Conservation (phyloP, 1,140 invertebrate species). For the Hyles vespertilio region DNA sequence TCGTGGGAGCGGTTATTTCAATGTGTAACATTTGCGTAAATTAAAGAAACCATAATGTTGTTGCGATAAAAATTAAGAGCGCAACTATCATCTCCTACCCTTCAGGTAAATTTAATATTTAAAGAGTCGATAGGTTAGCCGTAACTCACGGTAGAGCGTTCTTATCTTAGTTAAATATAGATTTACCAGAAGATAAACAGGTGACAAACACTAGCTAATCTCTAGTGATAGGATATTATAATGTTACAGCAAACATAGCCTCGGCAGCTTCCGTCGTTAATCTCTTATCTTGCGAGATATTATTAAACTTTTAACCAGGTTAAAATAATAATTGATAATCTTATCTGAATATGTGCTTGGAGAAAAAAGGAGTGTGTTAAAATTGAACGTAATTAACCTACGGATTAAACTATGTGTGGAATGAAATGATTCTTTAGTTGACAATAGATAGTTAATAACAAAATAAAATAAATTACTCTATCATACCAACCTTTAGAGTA, state of each 20-base stretch:
- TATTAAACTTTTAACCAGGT: conserved; percentile 23
- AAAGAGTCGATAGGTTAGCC: background rate
- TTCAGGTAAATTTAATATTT: too few relatives aligned
- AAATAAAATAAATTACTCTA: too few relatives aligned
- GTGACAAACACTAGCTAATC: conserved; percentile 67
- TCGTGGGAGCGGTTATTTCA: too few relatives aligned
- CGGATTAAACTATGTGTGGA: too few relatives aligned
- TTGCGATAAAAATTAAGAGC: too few relatives aligned
- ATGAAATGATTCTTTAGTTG: too few relatives aligned
- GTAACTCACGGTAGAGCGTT: conserved; percentile 7
- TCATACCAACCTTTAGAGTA: background rate
- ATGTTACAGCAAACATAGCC: conserved; percentile 51
- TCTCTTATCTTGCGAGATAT: conserved; percentile 51
- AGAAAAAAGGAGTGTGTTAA: background rate
- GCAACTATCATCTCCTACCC: too few relatives aligned
- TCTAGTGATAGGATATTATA: conserved; percentile 58
- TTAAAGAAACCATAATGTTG: too few relatives aligned
- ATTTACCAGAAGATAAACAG: conserved; percentile 58
- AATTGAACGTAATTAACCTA: background rate
- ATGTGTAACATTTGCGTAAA: too few relatives aligned
- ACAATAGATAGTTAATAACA: too few relatives aligned
- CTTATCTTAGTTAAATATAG: conserved; percentile 59
- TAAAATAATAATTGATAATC: conserved; percentile 27
- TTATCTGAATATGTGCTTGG: conserved; percentile 15
- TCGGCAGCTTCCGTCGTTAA: conserved; percentile 64